phyloP scores from a whole-genome alignment of 2,797 vertebrate genomes.

The Sebastes ruberrimus region DNA sequence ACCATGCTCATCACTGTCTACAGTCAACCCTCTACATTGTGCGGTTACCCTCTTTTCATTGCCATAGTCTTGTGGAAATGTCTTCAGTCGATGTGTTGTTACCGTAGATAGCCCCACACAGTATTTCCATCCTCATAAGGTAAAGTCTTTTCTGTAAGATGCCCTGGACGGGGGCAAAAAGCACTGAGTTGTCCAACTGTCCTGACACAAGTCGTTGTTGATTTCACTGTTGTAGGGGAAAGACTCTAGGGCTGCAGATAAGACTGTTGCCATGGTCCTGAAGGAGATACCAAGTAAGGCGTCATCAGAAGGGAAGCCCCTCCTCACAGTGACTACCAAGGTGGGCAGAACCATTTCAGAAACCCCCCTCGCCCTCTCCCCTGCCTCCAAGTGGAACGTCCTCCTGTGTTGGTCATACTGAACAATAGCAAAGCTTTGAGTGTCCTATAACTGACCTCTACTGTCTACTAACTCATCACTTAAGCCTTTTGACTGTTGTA shows the following conservation, averaged over 20 bases:
- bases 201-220: constrained; percentile 98
- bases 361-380: neutral
- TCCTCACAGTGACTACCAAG: constrained; percentile 99
- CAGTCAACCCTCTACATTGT: constrained; percentile 65
- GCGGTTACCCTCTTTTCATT: constrained; percentile 65
- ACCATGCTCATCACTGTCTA: constrained; percentile 64
- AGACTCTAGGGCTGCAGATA: constrained; percentile 99
- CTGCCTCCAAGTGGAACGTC: constrained; percentile 76
- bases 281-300: constrained; percentile 99
- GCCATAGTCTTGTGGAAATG: constrained; percentile 77
- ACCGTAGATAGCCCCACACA: constrained; percentile 55
- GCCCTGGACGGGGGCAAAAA: constrained; percentile 59
- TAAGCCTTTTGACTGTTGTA: constrained; percentile 32
- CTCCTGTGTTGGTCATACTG: constrained; percentile 73
- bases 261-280: constrained; percentile 99
- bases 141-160: constrained; percentile 73
- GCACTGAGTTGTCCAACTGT: constrained; percentile 81
- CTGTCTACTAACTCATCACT: constrained; percentile 68
- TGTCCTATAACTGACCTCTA: constrained; percentile 70
- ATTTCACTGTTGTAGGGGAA: constrained; percentile 99
- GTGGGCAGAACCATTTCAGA: constrained; percentile 92
- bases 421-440: constrained; percentile 67
- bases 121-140: constrained; percentile 67
- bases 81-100: constrained; percentile 68
- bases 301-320: constrained; percentile 99